Evolutionary conservation across 1,140 invertebrate species (phyloP), one percentile per base, ranked within the genome.

Genomic region (Proales similis): DNA sequence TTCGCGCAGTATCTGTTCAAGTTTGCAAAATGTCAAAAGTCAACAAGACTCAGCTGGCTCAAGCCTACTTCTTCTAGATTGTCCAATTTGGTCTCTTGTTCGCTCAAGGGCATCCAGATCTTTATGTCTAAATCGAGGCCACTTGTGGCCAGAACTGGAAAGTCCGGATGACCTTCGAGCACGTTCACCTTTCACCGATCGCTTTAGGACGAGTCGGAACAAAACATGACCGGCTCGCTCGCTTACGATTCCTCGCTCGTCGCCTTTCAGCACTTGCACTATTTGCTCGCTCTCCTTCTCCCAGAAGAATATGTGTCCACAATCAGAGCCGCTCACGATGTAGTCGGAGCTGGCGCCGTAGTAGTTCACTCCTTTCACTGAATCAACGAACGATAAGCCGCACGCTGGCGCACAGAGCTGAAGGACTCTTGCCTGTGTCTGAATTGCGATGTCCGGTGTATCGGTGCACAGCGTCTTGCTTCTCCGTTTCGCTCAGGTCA

Each of bases 161-260:
- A 81, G 66, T 81, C 78, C 1, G 91, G 90, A 77, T 96, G 90
- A 6, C 86, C 83, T 71, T 93, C 90, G 65, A 95, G 76, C 65
- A 86, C 86, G 78, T 96, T 96, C 0, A 93, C 85, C 86, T 87
- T n/a, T n/a, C n/a, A n/a, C n/a, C n/a, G n/a, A n/a, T n/a, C n/a
- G n/a, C n/a, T n/a, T n/a, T n/a, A n/a, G n/a, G n/a, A n/a, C n/a
- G n/a, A n/a, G n/a, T n/a, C n/a, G n/a, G n/a, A n/a, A n/a, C n/a
- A n/a, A n/a, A n/a, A n/a, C n/a, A 77, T 96, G 90, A 6, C 86
- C 83, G 70, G 93, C 90, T 65, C 95, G 76, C 65, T 86, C 86
- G 78, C 95, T 96, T 0, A 93, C 90, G 70, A 90, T 84, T 64
- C 90, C 89, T 66, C 82, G 82, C 65, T 83, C 81, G 78, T 94